Conservation (phyloP, 1,140 invertebrate species). For the Alviniconcha marisindica region DNA sequence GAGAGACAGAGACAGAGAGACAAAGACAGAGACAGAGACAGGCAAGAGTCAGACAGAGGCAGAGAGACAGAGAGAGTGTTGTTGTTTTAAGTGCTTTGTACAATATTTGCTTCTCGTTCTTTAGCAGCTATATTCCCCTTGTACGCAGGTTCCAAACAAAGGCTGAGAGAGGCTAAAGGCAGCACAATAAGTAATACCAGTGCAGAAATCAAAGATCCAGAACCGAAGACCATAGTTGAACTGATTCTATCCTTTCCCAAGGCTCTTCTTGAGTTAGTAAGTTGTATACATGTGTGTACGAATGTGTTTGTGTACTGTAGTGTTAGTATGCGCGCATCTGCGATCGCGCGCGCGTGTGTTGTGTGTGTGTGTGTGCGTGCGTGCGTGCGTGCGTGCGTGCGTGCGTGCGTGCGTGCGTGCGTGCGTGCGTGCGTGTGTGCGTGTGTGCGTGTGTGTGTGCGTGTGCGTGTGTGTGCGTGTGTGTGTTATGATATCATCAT, state of each 20-base stretch:
- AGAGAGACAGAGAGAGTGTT: no score
- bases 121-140: no score
- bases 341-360: neutral
- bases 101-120: no score
- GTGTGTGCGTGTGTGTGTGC: neutral
- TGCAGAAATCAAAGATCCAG: no score
- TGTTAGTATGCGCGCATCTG: neutral
- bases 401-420: neutral
- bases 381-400: neutral
- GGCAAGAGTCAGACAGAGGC: no score
- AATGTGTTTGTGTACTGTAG: neutral
- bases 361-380: neutral
- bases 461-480: neutral
- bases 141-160: no score
- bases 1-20: no score
- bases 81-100: no score
- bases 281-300: neutral
- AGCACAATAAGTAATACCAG: no score
- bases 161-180: no score
- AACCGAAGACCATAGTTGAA: neutral
- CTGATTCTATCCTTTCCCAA: neutral
- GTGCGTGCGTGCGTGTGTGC: neutral
- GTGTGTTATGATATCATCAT: no score
- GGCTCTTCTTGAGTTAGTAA: conserved; percentile 4
- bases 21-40: no score